Percentiles rank a stretch among this genome's conserved stretches.
Conservation (phyloP, 1,140 invertebrate species). For the Halictus rubicundus region DNA sequence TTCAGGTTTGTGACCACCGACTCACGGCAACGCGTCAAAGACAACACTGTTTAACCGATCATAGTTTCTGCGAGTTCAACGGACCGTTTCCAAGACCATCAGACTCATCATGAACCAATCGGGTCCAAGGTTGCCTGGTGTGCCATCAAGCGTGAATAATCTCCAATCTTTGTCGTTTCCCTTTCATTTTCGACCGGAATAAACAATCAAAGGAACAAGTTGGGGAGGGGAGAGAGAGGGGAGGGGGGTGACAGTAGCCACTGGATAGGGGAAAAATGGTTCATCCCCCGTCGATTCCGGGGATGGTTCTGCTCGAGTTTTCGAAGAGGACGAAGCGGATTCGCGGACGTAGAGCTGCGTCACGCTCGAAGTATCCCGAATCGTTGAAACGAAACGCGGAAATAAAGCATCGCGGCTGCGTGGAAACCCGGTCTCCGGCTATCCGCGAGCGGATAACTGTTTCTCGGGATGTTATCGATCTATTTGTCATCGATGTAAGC, state of each 20-base stretch:
- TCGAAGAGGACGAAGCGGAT: not conserved
- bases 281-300: not conserved
- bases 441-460: not conserved
- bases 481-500: slow-evolving; percentile 31
- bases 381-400: slow-evolving; percentile 37
- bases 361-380: not conserved
- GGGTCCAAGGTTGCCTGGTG: not conserved
- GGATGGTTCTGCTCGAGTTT: not conserved
- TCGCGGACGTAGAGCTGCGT: not conserved
- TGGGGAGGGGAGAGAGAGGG: not conserved
- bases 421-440: not conserved
- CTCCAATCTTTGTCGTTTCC: not conserved
- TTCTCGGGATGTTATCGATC: slow-evolving; percentile 34
- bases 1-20: too few species aligned
- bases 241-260: not conserved
- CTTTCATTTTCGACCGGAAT: not conserved
- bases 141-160: not conserved
- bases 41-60: too few species aligned
- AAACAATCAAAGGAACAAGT: not conserved
- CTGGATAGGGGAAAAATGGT: not conserved
- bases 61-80: too few species aligned
- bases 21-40: too few species aligned
- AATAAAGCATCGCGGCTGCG: slow-evolving; percentile 23
- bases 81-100: too few species aligned
- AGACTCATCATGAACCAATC: not conserved